phyloP scores from a whole-genome alignment of 2,888 invertebrate species.

The Deilephila elpenor region DNA sequence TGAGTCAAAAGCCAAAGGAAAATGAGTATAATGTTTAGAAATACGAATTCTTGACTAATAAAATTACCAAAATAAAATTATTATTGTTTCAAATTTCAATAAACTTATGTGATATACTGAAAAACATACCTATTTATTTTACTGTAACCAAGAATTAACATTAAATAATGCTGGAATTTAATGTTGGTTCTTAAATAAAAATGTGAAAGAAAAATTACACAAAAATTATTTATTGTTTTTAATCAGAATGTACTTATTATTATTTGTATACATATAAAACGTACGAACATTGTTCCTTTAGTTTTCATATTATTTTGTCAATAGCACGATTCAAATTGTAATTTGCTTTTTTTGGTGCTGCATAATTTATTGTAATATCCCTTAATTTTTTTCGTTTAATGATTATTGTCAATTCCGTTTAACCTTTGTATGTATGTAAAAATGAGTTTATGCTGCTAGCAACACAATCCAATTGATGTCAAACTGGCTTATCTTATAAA shows the following conservation, averaged over 20 bases:
- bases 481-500: no score
- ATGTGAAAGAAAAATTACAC: neutral
- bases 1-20: constrained; percentile 13
- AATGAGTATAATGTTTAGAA: constrained; percentile 3
- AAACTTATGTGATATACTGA: neutral
- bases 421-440: neutral
- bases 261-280: neutral
- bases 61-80: no score
- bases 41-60: neutral
- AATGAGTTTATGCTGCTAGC: neutral
- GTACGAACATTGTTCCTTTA: neutral
- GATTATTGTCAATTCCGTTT: neutral
- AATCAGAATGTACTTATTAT: neutral
- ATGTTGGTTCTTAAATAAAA: neutral
- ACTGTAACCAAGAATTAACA: no score
- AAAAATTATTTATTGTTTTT: neutral
- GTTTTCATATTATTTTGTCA: neutral
- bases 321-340: neutral
- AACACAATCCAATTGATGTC: neutral
- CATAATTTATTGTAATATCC: neutral
- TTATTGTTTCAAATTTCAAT: no score
- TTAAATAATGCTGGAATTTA: neutral
- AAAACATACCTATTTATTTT: neutral
- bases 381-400: neutral
- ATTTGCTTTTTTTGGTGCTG: neutral